Conservation (phyloP, 2,888 invertebrate species). For the Acleris emargana region DNA sequence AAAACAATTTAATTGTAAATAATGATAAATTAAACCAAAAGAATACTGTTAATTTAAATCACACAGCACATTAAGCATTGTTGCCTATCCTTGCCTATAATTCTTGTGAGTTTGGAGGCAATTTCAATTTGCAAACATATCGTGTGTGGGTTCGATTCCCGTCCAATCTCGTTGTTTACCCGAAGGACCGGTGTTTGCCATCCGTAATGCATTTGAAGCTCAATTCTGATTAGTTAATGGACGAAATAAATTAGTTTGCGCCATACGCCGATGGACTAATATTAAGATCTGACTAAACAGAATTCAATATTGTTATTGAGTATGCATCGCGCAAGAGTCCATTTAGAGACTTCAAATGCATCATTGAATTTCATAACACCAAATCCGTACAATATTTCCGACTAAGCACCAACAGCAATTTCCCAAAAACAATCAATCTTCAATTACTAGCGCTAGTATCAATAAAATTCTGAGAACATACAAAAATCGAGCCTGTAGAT, state of each 20-base stretch:
- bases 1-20: too few species aligned
- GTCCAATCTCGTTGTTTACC: conserved; percentile 6
- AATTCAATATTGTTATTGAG: too few species aligned
- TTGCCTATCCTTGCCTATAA: conserved; percentile 6
- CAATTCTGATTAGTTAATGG: conserved; percentile 29
- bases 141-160: conserved; percentile 4
- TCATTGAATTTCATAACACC: too few species aligned
- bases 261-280: conserved; percentile 1
- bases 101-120: conserved; percentile 15
- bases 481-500: background rate
- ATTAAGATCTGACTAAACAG: background rate
- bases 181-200: background rate
- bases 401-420: too few species aligned
- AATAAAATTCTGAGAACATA: background rate
- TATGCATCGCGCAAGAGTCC: too few species aligned
- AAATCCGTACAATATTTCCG: too few species aligned
- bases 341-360: too few species aligned
- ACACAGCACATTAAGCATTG: too few species aligned
- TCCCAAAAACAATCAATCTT: too few species aligned
- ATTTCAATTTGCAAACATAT: conserved; percentile 22
- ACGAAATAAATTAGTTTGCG: conserved; percentile 6
- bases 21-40: too few species aligned
- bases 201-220: background rate
- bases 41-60: too few species aligned
- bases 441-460: too few species aligned